phyloP scores from a whole-genome alignment of 2,888 invertebrate species.

The Athrips mouffetella region DNA sequence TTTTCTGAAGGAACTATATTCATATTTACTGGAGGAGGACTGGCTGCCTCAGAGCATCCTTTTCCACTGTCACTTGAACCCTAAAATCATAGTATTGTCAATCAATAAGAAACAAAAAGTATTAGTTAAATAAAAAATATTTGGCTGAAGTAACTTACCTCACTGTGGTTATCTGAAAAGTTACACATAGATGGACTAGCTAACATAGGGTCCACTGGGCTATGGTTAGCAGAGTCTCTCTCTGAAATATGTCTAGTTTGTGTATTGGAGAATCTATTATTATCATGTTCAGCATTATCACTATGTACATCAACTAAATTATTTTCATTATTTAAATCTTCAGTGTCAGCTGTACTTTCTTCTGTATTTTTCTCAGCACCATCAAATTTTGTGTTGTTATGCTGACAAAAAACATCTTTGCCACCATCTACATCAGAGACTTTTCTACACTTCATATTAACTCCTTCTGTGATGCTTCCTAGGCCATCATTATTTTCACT shows the following conservation, averaged over 20 bases:
- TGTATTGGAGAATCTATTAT: slow-evolving; percentile 56
- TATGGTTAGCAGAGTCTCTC: slow-evolving; percentile 88
- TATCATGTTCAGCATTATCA: slow-evolving; percentile 51
- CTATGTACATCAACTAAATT: slow-evolving; percentile 52
- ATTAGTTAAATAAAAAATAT: not conserved
- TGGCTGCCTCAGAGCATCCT: slow-evolving; percentile 85
- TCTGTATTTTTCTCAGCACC: slow-evolving; percentile 35
- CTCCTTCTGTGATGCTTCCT: slow-evolving; percentile 34
- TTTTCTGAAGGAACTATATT: slow-evolving; percentile 68
- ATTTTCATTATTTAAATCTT: slow-evolving; percentile 53
- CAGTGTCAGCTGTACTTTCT: slow-evolving; percentile 44
- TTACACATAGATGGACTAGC: slow-evolving; percentile 83
- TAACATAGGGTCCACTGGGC: slow-evolving; percentile 84
- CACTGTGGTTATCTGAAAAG: slow-evolving; percentile 84
- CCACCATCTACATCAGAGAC: slow-evolving; percentile 12
- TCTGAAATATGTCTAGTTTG: slow-evolving; percentile 63
- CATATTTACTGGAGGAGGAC: slow-evolving; percentile 81
- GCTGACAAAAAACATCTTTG: slow-evolving; percentile 22
- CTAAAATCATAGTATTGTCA: slow-evolving; percentile 44
- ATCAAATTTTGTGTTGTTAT: slow-evolving; percentile 45
- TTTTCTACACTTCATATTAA: slow-evolving; percentile 36
- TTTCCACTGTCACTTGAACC: slow-evolving; percentile 91
- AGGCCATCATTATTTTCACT: slow-evolving; percentile 34
- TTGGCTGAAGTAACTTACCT: slow-evolving; percentile 53
- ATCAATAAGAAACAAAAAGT: not conserved